phyloP scores from a whole-genome alignment of 2,888 invertebrate genomes.

The Cerastis rubricosa region DNA sequence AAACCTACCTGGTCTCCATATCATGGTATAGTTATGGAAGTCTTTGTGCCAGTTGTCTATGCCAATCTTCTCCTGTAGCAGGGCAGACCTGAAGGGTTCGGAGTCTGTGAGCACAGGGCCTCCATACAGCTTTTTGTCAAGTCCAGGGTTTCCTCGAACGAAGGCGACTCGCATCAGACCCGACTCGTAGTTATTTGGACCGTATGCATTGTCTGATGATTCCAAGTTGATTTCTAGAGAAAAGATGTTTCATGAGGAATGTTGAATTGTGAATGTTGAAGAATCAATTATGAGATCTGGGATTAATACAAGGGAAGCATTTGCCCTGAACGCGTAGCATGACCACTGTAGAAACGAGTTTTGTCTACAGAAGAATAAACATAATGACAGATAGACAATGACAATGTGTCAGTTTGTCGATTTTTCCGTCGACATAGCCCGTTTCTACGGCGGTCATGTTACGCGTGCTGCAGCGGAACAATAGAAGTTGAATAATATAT shows the following conservation, averaged over 20 bases:
- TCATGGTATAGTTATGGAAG: slow-evolving; percentile 93
- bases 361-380: no score
- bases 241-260: neutral
- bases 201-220: slow-evolving; percentile 92
- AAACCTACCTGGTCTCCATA: slow-evolving; percentile 91
- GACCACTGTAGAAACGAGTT: no score
- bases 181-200: slow-evolving; percentile 90
- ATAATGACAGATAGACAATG: no score
- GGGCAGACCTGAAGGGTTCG: slow-evolving; percentile 84
- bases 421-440: no score
- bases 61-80: slow-evolving; percentile 82
- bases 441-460: no score
- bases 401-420: no score
- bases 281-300: neutral
- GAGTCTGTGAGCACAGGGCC: slow-evolving; percentile 82
- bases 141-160: slow-evolving; percentile 91
- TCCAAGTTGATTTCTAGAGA: slow-evolving; percentile 92
- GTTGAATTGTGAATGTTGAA: no score
- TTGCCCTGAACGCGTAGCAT: no score
- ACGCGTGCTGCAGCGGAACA: no score
- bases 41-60: slow-evolving; percentile 90
- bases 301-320: no score
- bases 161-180: slow-evolving; percentile 94
- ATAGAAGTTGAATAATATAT: neutral
- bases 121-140: slow-evolving; percentile 80